Evolutionary conservation across 2,888 invertebrate species (phyloP).

Genomic region (Chymomyza amoena): DNA sequence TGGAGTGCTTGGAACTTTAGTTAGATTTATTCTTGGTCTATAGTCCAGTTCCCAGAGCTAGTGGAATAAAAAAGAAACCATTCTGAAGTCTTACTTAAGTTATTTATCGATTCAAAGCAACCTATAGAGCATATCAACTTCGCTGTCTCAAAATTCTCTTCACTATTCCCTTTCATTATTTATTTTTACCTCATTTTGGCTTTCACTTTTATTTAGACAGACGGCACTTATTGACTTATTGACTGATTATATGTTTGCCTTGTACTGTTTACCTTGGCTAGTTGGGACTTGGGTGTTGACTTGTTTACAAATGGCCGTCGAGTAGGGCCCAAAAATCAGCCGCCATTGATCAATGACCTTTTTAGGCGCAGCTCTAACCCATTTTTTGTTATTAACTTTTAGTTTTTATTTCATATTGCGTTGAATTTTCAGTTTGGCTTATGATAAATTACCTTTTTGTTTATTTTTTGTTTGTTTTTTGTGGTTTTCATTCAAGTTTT

Average conservation of each 20-base stretch:
- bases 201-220: not conserved
- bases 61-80: too few relatives aligned
- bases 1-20: too few relatives aligned
- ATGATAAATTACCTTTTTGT: slow-evolving; percentile 8
- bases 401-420: not conserved
- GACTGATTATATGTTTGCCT: not conserved
- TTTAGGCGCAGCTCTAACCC: not conserved
- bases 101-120: not conserved
- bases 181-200: not conserved
- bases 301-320: not conserved
- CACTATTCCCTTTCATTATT: not conserved
- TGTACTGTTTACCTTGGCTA: not conserved
- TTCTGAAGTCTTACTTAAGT: too few relatives aligned
- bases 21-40: too few relatives aligned
- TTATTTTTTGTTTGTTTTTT: not conserved
- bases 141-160: not conserved
- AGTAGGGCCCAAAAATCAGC: too few relatives aligned
- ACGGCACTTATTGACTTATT: slow-evolving; percentile 2
- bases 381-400: not conserved
- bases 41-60: too few relatives aligned
- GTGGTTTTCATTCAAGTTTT: slow-evolving; percentile 24
- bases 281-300: not conserved
- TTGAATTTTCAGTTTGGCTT: not conserved
- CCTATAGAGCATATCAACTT: not conserved
- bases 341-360: not conserved